Evolutionary conservation across 2,797 vertebrate genomes (phyloP), one percentile per base, ranked within the genome.

Genomic region (Arnoldichthys spilopterus): DNA sequence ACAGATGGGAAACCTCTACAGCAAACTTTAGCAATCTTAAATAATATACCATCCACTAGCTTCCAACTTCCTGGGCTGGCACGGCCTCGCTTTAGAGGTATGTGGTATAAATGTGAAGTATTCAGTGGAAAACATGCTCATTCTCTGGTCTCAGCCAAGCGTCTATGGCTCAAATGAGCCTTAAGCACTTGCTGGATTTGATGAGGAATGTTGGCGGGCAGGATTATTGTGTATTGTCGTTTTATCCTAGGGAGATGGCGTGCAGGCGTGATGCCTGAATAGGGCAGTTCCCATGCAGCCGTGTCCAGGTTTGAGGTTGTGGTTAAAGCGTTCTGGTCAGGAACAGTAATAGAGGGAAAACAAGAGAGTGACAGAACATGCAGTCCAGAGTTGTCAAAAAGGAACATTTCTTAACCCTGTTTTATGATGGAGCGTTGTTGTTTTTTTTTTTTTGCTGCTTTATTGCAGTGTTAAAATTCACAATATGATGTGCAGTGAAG

Each of bases 251-350:
- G 69, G 47, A 64, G 54, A 77, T 83, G 70, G 63, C 22, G 40
- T 80, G 63, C 71, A 40, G 58, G 56, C 56, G 76, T 76, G 79
- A 70, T 77, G 40, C 64, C 15, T 18, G 58, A 74, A 47, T 12
- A 68, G 51, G 59, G 37, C 45, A 78, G 61, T 81, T 77, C 58
- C 61, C 63, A 75, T 24, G 40, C 24, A 24, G 40, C 54, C n/a
- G 66, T 34, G 32, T 76, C 34, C 75, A 53, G 73, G 62, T 75
- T 56, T 74, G 63, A 73, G 73, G 54, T 73, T 83, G 82, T 79
- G 74, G 78, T 64, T 64, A 59, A 15, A 59, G 45, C 66, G 28
- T 75, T 80, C 53, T 80, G 47, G 67, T 68, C 63, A 49, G 47
- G 30, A 45, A 72, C 49, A 34, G 68, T 54, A 74, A 45, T 74